Conservation (phyloP, 2,888 invertebrate genomes). For the Rotaria magnacalcarata region DNA sequence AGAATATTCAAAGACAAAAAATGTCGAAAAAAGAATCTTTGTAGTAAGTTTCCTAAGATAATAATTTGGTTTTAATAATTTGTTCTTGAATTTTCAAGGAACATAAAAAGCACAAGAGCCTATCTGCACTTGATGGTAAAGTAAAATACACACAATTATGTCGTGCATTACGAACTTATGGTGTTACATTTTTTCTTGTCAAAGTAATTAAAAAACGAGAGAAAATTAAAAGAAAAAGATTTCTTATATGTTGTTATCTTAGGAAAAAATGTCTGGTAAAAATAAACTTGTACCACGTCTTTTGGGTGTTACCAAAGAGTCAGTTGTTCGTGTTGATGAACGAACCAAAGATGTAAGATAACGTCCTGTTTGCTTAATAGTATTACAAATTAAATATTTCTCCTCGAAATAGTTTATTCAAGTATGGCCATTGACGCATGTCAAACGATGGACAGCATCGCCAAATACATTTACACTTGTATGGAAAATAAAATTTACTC, state of each 20-base stretch:
- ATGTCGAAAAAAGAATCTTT: slow-evolving; percentile 92
- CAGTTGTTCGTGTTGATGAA: slow-evolving; percentile 92
- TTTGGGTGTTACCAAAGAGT: slow-evolving; percentile 94
- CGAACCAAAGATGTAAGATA: slow-evolving; percentile 73
- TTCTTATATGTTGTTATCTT: neutral
- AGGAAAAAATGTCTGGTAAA: slow-evolving; percentile 94
- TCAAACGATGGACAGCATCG: slow-evolving; percentile 93
- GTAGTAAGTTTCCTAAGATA: slow-evolving; percentile 50
- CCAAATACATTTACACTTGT: slow-evolving; percentile 90
- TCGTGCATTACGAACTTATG: slow-evolving; percentile 88
- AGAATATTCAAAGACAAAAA: slow-evolving; percentile 87
- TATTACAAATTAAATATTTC: no score
- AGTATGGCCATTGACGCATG: slow-evolving; percentile 94
- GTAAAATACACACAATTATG: slow-evolving; percentile 92
- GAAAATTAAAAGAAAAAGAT: neutral
- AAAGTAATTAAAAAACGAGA: slow-evolving; percentile 61
- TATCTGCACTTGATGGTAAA: slow-evolving; percentile 85
- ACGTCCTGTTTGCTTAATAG: neutral
- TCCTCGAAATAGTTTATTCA: slow-evolving; percentile 67
- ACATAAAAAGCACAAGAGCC: slow-evolving; percentile 76
- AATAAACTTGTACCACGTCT: slow-evolving; percentile 94
- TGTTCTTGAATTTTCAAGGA: slow-evolving; percentile 47
- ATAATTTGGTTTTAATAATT: neutral
- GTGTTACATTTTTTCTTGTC: slow-evolving; percentile 98
- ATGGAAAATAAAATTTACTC: neutral